Evolutionary conservation across 2,888 invertebrate genomes (phyloP), one percentile per base, ranked within the genome.

Genomic region (Limenitis camilla): DNA sequence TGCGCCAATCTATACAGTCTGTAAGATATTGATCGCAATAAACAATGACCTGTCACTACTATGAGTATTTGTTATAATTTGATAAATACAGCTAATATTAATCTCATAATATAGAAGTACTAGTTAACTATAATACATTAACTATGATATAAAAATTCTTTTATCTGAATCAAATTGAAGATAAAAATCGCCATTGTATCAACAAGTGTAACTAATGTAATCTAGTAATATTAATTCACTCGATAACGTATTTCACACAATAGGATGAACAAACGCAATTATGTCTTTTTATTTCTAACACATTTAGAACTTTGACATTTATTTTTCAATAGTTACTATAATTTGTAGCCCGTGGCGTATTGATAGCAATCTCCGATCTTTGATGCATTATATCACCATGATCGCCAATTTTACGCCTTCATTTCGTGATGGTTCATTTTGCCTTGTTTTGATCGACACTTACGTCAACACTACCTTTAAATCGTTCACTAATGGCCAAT

Each of bases 361-460:
- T 41, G 51, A 56, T 49, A 44, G 53, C 46, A 45, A 58, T 54
- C 33, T 67, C 61, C 68, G 64, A 66, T 64, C 62, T 63, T 66
- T 31, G 42, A 41, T 42, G 47, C 49, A 51, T 55, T 53, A 51
- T 47, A 58, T 48, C 55, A 63, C 55, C 61, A 61, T 61, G 71
- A 71, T 74, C 69, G 69, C 44, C 61, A 69, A 79, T 81, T 80
- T 75, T 72, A 74, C 72, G 68, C 72, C 63, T 68, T 67, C 61
- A 59, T 59, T 64, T 59, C 52, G 74, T 66, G 69, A 71, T 67
- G 77, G 72, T 69, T 78, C 74, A 74, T 79, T 52, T 79, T 68
- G 68, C 71, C 72, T 74, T 74, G 75, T 73, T 79, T 69, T 72
- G 64, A 59, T 61, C 63, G 65, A 58, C 62, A 56, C 56, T 64